A percentile compares a stretch with the other conserved stretches of the same genome.
phyloP scores from a whole-genome alignment of 2,113 vertebrate genomes.

The Mesocricetus auratus region DNA sequence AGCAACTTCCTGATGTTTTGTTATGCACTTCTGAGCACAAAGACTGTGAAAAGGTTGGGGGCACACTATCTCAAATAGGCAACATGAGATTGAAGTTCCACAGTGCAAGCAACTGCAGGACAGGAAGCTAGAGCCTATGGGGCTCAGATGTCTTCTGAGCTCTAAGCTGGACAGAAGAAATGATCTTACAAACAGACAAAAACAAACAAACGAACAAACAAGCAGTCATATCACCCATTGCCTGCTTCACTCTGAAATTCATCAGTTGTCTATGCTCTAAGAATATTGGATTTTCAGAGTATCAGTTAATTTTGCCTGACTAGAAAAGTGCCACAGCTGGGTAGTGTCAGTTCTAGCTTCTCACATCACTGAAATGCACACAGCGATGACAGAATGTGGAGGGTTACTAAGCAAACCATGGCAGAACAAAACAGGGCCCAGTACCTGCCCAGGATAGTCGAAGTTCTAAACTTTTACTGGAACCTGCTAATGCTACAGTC shows the following conservation, averaged over 20 bases:
- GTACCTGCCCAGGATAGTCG: not conserved
- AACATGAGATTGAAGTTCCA: rapidly evolving
- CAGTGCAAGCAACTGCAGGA: no score
- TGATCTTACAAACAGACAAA: no score
- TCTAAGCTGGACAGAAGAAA: not conserved
- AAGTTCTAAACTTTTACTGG: not conserved
- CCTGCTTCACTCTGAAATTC: not conserved
- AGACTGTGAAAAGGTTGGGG: rapidly evolving
- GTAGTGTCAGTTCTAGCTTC: not conserved
- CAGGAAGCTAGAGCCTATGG: no score
- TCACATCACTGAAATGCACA: not conserved
- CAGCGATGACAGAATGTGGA: not conserved
- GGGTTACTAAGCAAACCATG: rapidly evolving
- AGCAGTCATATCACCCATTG: no score
- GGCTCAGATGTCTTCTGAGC: not conserved
- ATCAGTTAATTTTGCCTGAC: not conserved
- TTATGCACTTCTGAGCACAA: not conserved
- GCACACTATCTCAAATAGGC: rapidly evolving
- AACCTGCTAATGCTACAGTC: not conserved
- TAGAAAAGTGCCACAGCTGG: not conserved
- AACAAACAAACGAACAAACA: no score
- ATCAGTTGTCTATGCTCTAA: no score
- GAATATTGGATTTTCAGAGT: rapidly evolving
- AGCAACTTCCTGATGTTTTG: no score
- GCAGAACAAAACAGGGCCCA: not conserved